Evolutionary conservation across 2,113 vertebrate species (phyloP).

Genomic region (Sorex araneus): DNA sequence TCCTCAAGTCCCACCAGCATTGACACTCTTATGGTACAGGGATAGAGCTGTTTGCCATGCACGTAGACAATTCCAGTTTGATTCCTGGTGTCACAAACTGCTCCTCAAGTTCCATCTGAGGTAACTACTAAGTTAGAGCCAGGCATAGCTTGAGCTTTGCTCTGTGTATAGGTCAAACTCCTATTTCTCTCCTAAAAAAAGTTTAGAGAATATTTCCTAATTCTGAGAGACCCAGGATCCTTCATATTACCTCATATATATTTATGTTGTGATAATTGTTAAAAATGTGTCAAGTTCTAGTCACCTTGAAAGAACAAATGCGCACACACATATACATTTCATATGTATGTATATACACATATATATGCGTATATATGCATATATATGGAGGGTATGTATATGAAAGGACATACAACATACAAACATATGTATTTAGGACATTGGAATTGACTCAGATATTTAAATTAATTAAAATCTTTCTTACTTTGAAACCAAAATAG

Average conservation of each 20-base stretch:
- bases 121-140: too few relatives aligned
- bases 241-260: neutral
- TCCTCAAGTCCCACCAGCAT: too few relatives aligned
- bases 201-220: neutral
- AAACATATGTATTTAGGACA: constrained; percentile 30
- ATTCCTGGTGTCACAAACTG: too few relatives aligned
- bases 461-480: constrained; percentile 58
- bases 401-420: neutral
- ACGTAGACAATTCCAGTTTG: too few relatives aligned
- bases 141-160: too few relatives aligned
- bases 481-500: constrained; percentile 51
- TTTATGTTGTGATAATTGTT: neutral
- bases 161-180: too few relatives aligned
- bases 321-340: too few relatives aligned
- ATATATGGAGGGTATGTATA: neutral
- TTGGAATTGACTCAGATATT: constrained; percentile 66
- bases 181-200: too few relatives aligned
- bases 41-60: too few relatives aligned
- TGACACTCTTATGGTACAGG: too few relatives aligned
- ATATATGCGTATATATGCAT: neutral
- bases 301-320: neutral
- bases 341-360: neutral
- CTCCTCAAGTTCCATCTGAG: too few relatives aligned
- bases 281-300: neutral
- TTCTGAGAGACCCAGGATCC: neutral